These are phyloP conservation scores for Micromys minutus DNA, from an alignment of 2,113 vertebrate genomes.

Conservation along the genomic window DNA sequence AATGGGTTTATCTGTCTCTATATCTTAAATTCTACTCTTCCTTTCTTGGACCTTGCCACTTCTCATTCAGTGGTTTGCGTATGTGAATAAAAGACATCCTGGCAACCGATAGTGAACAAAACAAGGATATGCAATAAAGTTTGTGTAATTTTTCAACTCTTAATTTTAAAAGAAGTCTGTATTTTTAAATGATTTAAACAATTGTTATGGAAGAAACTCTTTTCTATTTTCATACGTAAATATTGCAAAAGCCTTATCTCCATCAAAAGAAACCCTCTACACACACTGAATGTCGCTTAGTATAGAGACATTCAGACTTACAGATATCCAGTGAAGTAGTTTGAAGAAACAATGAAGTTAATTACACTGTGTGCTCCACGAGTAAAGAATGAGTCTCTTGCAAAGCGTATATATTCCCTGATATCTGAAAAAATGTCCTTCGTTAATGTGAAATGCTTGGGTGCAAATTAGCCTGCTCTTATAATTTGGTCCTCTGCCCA, in stretches of 20 bases:
- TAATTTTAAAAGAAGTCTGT: slow-evolving; percentile 74
- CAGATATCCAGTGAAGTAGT: not conserved
- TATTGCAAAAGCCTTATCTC: not conserved
- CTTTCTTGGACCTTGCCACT: not conserved
- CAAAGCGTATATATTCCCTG: not conserved
- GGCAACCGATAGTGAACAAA: slow-evolving; percentile 67
- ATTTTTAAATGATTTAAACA: slow-evolving; percentile 77
- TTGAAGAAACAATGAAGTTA: not conserved
- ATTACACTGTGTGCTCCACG: not conserved
- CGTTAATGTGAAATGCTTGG: slow-evolving; percentile 71
- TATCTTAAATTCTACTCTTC: not conserved
- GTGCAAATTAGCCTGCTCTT: slow-evolving; percentile 68
- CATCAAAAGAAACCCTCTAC: not conserved
- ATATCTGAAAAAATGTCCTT: slow-evolving; percentile 70
- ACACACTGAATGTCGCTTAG: no score
- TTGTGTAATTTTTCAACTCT: slow-evolving; percentile 76
- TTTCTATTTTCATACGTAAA: slow-evolving; percentile 71
- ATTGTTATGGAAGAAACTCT: slow-evolving; percentile 62
- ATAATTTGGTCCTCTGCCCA: slow-evolving; percentile 66
- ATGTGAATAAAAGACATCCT: slow-evolving; percentile 72
- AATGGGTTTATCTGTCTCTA: slow-evolving; percentile 69
- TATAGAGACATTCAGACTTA: not conserved
- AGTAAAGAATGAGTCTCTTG: slow-evolving; percentile 37
- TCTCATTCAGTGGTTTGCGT: slow-evolving; percentile 77
- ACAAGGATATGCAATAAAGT: slow-evolving; percentile 67